Conservation (phyloP, 2,113 vertebrate genomes). For the Tenebrosternarchus preto region DNA sequence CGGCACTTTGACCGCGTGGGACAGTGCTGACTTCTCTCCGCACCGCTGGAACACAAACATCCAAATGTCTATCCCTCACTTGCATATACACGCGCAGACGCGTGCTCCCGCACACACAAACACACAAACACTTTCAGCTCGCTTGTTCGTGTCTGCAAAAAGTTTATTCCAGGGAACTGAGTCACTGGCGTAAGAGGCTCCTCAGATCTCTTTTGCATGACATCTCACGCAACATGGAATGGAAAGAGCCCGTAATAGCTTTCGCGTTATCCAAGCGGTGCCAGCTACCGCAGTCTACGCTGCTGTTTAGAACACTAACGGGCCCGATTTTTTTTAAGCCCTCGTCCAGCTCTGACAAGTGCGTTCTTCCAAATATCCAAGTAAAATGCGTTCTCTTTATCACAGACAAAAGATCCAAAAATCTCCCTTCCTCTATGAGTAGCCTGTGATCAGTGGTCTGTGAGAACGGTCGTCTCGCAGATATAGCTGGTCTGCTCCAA, state of each 20-base stretch:
- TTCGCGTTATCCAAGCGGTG: constrained; percentile 10
- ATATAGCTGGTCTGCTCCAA: background rate
- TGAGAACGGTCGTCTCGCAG: too few relatives aligned
- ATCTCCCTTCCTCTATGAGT: background rate
- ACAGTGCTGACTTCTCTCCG: too few relatives aligned
- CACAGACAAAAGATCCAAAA: background rate
- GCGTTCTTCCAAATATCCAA: constrained; percentile 23
- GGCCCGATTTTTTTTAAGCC: background rate
- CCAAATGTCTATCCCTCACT: background rate
- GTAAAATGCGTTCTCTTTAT: background rate
- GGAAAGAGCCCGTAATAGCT: background rate
- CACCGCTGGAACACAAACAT: background rate
- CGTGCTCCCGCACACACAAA: too few relatives aligned
- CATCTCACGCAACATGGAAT: constrained; percentile 6
- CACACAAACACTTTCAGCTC: too few relatives aligned
- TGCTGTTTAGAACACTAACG: constrained; percentile 20
- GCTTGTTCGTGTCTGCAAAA: too few relatives aligned
- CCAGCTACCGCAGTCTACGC: constrained; percentile 14
- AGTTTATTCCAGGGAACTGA: too few relatives aligned
- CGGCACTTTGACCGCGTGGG: background rate
- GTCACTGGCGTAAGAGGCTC: too few relatives aligned
- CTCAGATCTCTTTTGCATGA: background rate
- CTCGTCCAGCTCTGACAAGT: too few relatives aligned
- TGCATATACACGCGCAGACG: too few relatives aligned
- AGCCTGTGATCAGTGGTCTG: too few relatives aligned